Percentiles rank a stretch among this genome's conserved stretches.
Evolutionary conservation across 2,797 vertebrate species (phyloP).

Genomic region (Ceyx erithaca): DNA sequence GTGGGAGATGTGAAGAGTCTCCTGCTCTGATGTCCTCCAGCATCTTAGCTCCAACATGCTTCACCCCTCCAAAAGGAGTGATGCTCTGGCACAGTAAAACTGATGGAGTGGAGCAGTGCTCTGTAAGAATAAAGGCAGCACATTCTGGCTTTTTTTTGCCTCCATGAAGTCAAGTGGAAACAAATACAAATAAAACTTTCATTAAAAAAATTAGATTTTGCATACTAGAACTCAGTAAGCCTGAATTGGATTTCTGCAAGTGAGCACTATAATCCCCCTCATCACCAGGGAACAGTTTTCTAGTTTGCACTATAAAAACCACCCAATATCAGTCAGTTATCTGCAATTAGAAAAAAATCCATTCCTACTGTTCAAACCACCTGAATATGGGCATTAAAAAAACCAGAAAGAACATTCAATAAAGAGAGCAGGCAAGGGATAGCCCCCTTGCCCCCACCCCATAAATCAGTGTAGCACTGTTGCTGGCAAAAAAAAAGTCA

Average conservation of each 20-base stretch:
- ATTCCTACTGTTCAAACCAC: background rate
- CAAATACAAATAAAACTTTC: constrained; percentile 25
- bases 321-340: background rate
- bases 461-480: constrained; percentile 1
- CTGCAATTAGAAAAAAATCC: constrained; percentile 39
- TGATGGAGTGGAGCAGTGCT: background rate
- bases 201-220: constrained; percentile 6
- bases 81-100: background rate
- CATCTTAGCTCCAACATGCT: background rate
- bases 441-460: background rate
- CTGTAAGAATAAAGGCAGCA: background rate
- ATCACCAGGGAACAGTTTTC: background rate
- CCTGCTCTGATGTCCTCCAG: background rate
- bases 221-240: background rate
- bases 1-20: background rate
- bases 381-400: background rate
- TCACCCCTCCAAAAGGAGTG: background rate
- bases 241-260: background rate
- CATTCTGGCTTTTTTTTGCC: background rate
- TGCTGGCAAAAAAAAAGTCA: background rate
- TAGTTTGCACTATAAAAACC: background rate
- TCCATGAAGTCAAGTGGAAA: background rate
- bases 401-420: constrained; percentile 4
- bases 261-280: background rate
- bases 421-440: background rate